Conservation (phyloP, 2,797 vertebrate species). For the Gallinago nigripennis region DNA sequence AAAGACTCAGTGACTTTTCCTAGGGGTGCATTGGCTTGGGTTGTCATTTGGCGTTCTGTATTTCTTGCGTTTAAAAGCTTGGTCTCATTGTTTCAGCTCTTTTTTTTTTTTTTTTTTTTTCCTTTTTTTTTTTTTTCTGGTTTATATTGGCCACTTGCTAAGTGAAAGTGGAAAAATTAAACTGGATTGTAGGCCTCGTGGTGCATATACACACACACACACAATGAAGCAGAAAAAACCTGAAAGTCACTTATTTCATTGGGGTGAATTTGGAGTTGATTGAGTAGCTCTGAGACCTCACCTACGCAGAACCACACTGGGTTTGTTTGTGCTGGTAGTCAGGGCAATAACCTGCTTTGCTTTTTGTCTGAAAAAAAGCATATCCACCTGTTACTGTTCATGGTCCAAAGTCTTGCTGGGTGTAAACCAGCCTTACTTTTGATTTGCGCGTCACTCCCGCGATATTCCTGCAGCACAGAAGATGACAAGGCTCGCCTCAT, state of each 20-base stretch:
- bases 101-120: not conserved
- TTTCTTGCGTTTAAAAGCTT: accelerated
- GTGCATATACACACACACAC: accelerated
- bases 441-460: not conserved
- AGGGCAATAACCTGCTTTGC: not conserved
- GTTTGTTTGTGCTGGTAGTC: not conserved
- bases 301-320: accelerated
- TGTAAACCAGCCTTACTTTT: accelerated
- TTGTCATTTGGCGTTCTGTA: accelerated
- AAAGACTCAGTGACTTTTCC: accelerated
- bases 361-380: accelerated
- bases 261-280: not conserved
- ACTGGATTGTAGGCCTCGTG: accelerated
- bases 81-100: accelerated
- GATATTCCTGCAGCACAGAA: accelerated
- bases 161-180: accelerated
- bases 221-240: not conserved
- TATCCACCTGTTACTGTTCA: not conserved
- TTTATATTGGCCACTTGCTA: accelerated
- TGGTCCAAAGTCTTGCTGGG: not conserved
- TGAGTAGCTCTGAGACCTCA: accelerated
- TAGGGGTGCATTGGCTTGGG: accelerated
- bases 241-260: accelerated
- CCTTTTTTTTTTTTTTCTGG: not conserved
- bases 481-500: not conserved